phyloP scores from a whole-genome alignment of 2,113 vertebrate genomes.

The Picathartes gymnocephalus region DNA sequence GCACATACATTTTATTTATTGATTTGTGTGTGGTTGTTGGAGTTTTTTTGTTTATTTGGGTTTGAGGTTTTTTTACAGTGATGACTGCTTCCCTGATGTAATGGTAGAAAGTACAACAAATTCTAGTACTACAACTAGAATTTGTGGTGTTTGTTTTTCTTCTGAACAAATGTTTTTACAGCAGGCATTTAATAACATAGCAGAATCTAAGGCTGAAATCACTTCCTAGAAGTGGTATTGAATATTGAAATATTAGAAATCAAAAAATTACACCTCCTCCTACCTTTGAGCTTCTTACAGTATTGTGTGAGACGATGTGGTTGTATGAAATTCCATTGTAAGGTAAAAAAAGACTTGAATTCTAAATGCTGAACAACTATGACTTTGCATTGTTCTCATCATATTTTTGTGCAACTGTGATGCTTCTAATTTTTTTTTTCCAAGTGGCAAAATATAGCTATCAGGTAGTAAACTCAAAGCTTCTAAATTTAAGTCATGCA shows the following conservation, averaged over 20 bases:
- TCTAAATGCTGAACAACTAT: background rate
- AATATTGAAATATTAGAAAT: background rate
- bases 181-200: background rate
- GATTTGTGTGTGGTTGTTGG: background rate
- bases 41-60: background rate
- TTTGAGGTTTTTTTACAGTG: background rate
- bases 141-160: background rate
- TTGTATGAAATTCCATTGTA: background rate
- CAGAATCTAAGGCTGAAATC: background rate
- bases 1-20: fast-evolving
- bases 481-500: background rate
- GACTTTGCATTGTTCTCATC: background rate
- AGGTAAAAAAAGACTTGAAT: background rate
- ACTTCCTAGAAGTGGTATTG: background rate
- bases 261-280: background rate
- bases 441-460: background rate
- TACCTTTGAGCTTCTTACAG: background rate
- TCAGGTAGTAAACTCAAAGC: background rate
- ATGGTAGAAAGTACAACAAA: background rate
- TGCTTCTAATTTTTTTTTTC: background rate
- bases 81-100: background rate
- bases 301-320: background rate
- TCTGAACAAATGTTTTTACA: background rate
- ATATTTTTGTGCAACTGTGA: background rate
- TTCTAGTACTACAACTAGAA: background rate